Evolutionary conservation across 1,140 invertebrate species (phyloP), one percentile per base, ranked within the genome.

Genomic region (Ganaspis sp.): DNA sequence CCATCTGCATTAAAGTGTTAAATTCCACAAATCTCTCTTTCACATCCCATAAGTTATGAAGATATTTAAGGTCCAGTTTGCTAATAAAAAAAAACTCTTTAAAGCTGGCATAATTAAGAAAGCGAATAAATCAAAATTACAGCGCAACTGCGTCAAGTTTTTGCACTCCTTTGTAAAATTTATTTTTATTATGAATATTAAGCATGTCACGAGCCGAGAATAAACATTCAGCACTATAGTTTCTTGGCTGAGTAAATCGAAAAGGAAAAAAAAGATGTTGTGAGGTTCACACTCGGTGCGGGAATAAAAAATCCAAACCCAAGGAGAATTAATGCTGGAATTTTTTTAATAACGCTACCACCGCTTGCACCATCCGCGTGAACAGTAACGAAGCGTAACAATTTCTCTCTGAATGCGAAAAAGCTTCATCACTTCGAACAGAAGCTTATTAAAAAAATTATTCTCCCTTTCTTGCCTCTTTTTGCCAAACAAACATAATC

Each of bases 281-380:
- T 23, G 8, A 23, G 23, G 54, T 26, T 23, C 21, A 64, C 54
- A 15, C 23, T 26, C 21, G 23, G 53, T 23, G 19, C 9, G 0
- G 23, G 12, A 64, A 64, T 15, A 15, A 64, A 64, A 29, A 26
- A 64, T 64, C 19, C 17, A 5, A 64, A 26, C 11, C 9, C 5
- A 23, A 26, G 54, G 72, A 54, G 54, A 85, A 85, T 84, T 83
- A 85, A 81, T 77, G 72, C 34, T 75, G 78, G 79, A 86, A 87
- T 83, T 87, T 64, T 85, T 80, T 86, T 87, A 87, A 85, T 86
- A 86, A 86, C 81, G 77, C 73, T 54, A 72, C 23, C 37, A 17
- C 54, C 21, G 70, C n/a, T 34, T 70, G 64, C 69, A 34, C 49
- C 54, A 34, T 21, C 15, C 12, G 40, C 23, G 40, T 21, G 40